Percentiles rank a stretch among this genome's conserved stretches.
phyloP scores from a whole-genome alignment of 1,140 invertebrate species.

The Brachionus angularis region DNA sequence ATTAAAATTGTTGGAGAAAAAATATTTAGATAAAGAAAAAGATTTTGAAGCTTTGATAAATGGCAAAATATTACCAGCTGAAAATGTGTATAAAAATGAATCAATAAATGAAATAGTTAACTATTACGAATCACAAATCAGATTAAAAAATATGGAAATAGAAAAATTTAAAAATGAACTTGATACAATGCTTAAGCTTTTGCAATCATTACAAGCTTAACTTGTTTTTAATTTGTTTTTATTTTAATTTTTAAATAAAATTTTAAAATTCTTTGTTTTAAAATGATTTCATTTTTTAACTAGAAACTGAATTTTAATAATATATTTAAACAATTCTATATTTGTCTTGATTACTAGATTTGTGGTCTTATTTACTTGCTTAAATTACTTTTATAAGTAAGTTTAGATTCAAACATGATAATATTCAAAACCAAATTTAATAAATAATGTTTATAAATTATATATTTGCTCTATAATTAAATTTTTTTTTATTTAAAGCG shows the following conservation, averaged over 20 bases:
- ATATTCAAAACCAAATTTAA: no score
- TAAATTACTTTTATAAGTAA: no score
- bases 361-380: no score
- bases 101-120: neutral
- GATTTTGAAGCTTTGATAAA: neutral
- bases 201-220: conserved; percentile 3
- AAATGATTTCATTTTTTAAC: no score
- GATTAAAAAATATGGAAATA: conserved; percentile 12
- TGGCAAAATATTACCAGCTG: neutral
- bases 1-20: conserved; percentile 1
- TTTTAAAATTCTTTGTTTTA: no score
- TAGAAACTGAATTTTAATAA: no score
- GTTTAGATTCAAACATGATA: no score
- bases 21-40: neutral
- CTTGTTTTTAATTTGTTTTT: neutral
- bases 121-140: conserved; percentile 9
- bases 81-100: neutral
- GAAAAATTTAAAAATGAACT: conserved; percentile 29
- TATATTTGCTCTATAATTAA: no score
- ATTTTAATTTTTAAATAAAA: neutral
- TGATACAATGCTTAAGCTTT: conserved; percentile 7
- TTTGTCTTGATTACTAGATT: no score
- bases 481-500: no score
- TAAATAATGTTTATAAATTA: no score
- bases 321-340: no score